Evolutionary conservation across 2,113 vertebrate genomes (phyloP).

Genomic region (Megalops atlanticus): DNA sequence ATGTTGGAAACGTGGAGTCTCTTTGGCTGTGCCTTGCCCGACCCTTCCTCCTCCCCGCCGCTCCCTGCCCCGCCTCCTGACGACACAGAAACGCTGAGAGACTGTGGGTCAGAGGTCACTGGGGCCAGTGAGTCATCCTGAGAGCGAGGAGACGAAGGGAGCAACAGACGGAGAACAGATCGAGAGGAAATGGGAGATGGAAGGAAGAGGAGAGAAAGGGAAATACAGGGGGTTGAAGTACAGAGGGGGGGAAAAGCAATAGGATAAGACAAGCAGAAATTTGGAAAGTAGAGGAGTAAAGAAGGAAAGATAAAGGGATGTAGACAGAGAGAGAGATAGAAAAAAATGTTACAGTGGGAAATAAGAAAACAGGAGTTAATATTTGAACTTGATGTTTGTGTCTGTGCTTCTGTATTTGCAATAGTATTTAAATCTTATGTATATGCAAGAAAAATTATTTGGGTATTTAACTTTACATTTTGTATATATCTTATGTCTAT

Average conservation of each 20-base stretch:
- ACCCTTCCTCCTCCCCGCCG: slow-evolving; percentile 69
- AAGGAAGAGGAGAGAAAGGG: slow-evolving; percentile 5
- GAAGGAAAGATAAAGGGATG: background rate
- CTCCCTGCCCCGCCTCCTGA: slow-evolving; percentile 64
- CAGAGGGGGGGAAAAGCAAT: slow-evolving; percentile 26
- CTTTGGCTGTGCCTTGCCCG: slow-evolving; percentile 73
- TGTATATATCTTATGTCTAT: background rate
- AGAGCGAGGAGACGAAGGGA: slow-evolving; percentile 22
- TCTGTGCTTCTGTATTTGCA: background rate
- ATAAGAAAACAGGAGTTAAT: slow-evolving; percentile 11
- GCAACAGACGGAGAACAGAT: too few species aligned
- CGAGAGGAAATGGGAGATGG: slow-evolving; percentile 27
- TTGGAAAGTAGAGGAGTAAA: slow-evolving; percentile 19
- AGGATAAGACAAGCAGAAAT: slow-evolving; percentile 24
- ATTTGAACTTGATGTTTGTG: background rate
- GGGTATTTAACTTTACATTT: background rate
- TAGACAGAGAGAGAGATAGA: slow-evolving; percentile 27
- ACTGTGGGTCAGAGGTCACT: slow-evolving; percentile 69
- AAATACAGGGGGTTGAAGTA: background rate
- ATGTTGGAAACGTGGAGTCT: slow-evolving; percentile 80
- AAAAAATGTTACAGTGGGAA: slow-evolving; percentile 29
- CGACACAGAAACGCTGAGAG: slow-evolving; percentile 60
- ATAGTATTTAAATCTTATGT: background rate
- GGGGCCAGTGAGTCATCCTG: slow-evolving; percentile 70
- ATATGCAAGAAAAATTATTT: background rate